A percentile compares a stretch with the other conserved stretches of the same genome.
phyloP scores from a whole-genome alignment of 2,113 vertebrate species.

The Anseranas semipalmata region DNA sequence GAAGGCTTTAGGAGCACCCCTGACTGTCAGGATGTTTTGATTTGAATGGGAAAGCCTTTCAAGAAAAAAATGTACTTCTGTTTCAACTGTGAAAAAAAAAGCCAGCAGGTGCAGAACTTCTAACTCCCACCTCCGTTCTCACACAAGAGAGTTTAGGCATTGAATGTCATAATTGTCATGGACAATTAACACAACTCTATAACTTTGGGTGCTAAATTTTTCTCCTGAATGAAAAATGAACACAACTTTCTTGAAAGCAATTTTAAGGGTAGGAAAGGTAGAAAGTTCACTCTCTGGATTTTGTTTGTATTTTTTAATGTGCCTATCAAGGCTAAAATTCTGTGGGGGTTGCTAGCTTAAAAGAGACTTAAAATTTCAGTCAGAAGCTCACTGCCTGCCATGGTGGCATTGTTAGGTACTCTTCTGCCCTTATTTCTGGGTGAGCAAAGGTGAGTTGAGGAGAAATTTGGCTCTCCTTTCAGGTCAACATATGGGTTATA shows the following conservation, averaged over 20 bases:
- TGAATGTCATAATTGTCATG: background rate
- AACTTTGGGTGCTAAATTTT: background rate
- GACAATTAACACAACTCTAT: background rate
- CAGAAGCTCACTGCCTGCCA: background rate
- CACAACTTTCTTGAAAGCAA: background rate
- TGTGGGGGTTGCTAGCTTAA: background rate
- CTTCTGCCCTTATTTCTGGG: background rate
- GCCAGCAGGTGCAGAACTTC: background rate
- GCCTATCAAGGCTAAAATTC: background rate
- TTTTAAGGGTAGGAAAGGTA: background rate
- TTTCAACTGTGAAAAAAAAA: background rate
- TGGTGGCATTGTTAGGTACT: background rate
- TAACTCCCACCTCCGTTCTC: background rate
- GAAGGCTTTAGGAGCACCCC: conserved; percentile 9
- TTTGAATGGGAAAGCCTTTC: conserved; percentile 20
- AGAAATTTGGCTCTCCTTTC: background rate
- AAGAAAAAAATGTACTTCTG: background rate
- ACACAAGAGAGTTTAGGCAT: background rate
- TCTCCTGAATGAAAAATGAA: background rate
- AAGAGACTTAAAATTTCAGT: background rate
- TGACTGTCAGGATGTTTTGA: conserved; percentile 24
- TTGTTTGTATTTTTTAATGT: background rate
- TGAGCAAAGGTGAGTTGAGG: background rate
- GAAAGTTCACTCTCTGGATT: background rate
- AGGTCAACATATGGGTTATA: background rate